A percentile compares a stretch with the other conserved stretches of the same genome.
Evolutionary conservation across 1,140 invertebrate genomes (phyloP).

Genomic region (Drosophila chauvacae): DNA sequence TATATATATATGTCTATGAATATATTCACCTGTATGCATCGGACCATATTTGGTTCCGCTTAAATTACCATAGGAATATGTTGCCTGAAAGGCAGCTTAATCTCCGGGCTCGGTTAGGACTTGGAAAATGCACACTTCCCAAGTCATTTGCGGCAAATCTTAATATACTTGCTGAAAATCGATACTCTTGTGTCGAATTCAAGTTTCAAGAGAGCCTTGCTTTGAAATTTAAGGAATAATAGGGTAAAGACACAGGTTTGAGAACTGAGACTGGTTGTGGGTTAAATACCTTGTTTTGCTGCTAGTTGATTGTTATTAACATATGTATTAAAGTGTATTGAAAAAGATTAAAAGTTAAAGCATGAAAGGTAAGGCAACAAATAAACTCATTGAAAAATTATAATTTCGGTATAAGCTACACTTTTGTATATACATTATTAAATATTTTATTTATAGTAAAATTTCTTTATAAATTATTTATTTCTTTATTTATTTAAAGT

Average conservation of each 20-base stretch:
- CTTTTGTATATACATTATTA: no score
- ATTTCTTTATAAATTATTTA: no score
- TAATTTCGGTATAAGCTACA: no score
- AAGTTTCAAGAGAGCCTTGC: neutral
- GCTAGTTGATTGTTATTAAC: neutral
- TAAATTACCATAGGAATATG: constrained; percentile 7
- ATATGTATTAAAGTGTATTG: neutral
- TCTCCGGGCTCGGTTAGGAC: neutral
- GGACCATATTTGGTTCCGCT: neutral
- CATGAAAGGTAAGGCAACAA: neutral
- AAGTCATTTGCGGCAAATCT: constrained; percentile 1
- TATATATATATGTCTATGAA: constrained; percentile 1
- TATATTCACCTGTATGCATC: neutral
- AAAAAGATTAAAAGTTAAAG: neutral
- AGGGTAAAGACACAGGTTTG: neutral
- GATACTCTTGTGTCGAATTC: neutral
- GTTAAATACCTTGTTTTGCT: no score
- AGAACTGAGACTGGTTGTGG: neutral
- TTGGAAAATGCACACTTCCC: neutral
- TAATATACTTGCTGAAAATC: neutral
- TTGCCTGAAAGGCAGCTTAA: neutral
- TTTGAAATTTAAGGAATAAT: no score
- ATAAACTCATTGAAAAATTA: no score
- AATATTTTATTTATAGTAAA: no score
- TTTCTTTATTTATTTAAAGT: no score